These are phyloP conservation scores for Calameuta pallipes DNA, from an alignment of 2,888 invertebrate genomes.

Conservation along the genomic window DNA sequence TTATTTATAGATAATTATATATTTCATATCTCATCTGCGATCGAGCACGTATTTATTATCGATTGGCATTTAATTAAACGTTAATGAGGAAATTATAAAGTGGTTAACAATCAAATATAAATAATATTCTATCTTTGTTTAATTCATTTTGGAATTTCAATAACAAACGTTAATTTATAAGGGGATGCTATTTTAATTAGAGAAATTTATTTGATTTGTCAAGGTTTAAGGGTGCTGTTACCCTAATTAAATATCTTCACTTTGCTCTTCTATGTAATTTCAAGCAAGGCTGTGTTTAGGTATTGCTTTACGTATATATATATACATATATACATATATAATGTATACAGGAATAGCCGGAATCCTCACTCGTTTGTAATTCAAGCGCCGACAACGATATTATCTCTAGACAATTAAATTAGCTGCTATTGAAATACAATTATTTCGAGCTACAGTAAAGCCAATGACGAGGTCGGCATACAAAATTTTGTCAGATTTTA, in stretches of 20 bases:
- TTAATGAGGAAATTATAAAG: not conserved
- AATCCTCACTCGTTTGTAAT: not conserved
- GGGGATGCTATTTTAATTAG: not conserved
- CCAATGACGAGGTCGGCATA: constrained; percentile 36
- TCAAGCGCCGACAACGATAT: constrained; percentile 36
- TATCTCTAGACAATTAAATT: constrained; percentile 56
- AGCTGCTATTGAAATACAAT: constrained; percentile 55
- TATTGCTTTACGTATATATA: not conserved
- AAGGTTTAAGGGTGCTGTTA: not conserved
- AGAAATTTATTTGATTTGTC: not conserved
- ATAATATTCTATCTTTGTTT: not conserved
- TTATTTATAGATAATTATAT: not conserved
- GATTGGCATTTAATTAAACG: not conserved
- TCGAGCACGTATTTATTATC: not conserved
- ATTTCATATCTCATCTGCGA: not conserved
- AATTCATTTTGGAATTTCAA: not conserved
- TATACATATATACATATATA: too few species aligned
- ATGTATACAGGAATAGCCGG: not conserved
- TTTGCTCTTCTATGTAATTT: not conserved
- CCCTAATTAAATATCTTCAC: not conserved
- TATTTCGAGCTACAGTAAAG: constrained; percentile 48
- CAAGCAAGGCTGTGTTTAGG: not conserved
- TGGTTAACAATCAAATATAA: not conserved
- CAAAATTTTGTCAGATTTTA: constrained; percentile 35
- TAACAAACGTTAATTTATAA: not conserved